Percentiles rank a stretch among this genome's conserved stretches.
Conservation (phyloP, 2,797 vertebrate genomes). For the Avahi laniger region DNA sequence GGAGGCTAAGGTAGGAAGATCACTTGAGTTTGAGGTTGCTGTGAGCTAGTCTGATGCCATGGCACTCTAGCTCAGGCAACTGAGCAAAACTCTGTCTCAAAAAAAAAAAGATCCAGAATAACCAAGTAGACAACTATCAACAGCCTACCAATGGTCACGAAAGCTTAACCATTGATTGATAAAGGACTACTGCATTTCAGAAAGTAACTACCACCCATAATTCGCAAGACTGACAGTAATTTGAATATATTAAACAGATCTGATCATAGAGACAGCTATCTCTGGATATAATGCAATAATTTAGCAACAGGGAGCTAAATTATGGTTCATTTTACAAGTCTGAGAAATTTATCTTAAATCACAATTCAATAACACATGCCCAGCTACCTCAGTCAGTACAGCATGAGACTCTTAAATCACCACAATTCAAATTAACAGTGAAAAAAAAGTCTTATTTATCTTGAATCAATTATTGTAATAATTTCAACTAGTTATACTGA, state of each 20-base stretch:
- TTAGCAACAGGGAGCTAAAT: neutral
- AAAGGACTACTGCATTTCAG: neutral
- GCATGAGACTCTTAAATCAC: too few species aligned
- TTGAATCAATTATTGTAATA: neutral
- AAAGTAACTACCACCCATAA: neutral
- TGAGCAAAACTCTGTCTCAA: too few species aligned
- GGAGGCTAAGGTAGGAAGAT: too few species aligned
- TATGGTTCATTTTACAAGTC: neutral
- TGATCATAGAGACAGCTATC: neutral
- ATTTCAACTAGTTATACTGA: neutral
- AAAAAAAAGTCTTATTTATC: neutral
- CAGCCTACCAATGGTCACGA: neutral
- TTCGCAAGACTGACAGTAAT: slow-evolving; percentile 30
- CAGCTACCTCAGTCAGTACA: too few species aligned
- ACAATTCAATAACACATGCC: too few species aligned
- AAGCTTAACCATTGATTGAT: neutral
- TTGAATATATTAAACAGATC: neutral
- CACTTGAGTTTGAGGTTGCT: too few species aligned
- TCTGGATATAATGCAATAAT: neutral
- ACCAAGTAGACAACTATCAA: neutral
- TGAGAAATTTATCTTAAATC: neutral
- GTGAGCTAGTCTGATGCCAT: too few species aligned
- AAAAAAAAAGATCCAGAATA: neutral
- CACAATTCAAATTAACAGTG: neutral
- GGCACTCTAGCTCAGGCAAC: too few species aligned